These are phyloP conservation scores for Fregetta grallaria DNA, from an alignment of 2,113 vertebrate genomes.

Conservation along the genomic window DNA sequence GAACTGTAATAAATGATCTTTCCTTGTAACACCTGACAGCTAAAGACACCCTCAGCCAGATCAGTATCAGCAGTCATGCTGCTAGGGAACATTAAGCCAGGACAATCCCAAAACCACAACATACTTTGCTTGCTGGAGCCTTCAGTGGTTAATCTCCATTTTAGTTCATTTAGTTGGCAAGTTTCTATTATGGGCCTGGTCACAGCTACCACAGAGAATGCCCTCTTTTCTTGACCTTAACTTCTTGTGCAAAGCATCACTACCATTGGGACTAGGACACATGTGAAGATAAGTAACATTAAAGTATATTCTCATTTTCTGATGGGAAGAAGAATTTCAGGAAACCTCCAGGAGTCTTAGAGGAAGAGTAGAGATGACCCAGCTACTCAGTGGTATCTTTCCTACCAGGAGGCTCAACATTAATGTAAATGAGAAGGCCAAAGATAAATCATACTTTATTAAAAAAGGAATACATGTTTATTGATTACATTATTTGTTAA, in stretches of 20 bases:
- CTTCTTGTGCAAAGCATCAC: neutral
- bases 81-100: neutral
- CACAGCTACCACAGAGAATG: neutral
- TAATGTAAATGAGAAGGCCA: neutral
- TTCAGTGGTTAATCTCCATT: neutral
- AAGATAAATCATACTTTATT: neutral
- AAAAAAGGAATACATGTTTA: neutral
- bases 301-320: neutral
- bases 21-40: neutral
- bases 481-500: neutral
- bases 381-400: neutral
- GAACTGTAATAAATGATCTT: neutral
- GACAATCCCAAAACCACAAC: neutral
- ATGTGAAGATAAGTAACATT: neutral
- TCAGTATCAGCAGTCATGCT: neutral
- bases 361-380: neutral
- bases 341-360: neutral
- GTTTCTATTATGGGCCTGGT: neutral
- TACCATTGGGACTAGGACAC: neutral
- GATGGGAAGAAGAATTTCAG: neutral
- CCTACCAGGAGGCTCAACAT: neutral
- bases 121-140: neutral
- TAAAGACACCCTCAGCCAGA: neutral
- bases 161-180: neutral
- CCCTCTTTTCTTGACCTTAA: neutral